Conservation (phyloP, 2,113 vertebrate species). For the Polypterus senegalus region DNA sequence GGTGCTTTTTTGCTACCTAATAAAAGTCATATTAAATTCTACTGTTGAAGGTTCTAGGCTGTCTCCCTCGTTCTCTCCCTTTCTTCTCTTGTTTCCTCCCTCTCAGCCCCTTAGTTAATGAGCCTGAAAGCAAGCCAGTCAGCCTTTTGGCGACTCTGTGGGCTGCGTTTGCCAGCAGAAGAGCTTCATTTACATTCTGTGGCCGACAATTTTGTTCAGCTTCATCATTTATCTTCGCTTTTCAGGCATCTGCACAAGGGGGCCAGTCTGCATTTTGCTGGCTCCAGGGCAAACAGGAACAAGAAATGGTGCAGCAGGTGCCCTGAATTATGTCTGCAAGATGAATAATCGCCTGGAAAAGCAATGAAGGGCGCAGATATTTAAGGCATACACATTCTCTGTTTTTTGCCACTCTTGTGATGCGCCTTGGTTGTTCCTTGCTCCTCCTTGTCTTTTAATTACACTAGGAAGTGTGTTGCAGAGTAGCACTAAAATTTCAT, state of each 20-base stretch:
- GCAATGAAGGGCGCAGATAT: constrained; percentile 14
- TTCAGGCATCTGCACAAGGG: constrained; percentile 12
- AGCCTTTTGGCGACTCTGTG: constrained; percentile 7
- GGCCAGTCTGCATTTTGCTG: constrained; percentile 18
- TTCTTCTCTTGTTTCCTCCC: not conserved
- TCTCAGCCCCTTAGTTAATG: constrained; percentile 8
- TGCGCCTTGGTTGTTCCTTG: too few relatives aligned
- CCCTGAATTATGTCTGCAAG: constrained; percentile 19
- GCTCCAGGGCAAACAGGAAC: constrained; percentile 23
- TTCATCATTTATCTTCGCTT: constrained; percentile 18
- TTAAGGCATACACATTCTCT: constrained; percentile 24
- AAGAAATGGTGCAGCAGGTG: constrained; percentile 12
- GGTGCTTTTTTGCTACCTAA: too few relatives aligned
- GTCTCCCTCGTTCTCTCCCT: not conserved
- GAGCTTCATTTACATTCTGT: not conserved
- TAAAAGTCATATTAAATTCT: too few relatives aligned
- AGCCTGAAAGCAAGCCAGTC: constrained; percentile 9
- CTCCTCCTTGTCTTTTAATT: too few relatives aligned
- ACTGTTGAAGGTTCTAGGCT: too few relatives aligned
- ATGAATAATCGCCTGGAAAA: constrained; percentile 33
- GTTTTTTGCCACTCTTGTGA: constrained; percentile 3
- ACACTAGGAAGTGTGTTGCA: too few relatives aligned
- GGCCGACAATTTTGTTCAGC: constrained; percentile 3
- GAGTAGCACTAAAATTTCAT: too few relatives aligned
- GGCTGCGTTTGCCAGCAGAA: constrained; percentile 2